Evolutionary conservation across 2,113 vertebrate species (phyloP).

Genomic region (Agapornis roseicollis): DNA sequence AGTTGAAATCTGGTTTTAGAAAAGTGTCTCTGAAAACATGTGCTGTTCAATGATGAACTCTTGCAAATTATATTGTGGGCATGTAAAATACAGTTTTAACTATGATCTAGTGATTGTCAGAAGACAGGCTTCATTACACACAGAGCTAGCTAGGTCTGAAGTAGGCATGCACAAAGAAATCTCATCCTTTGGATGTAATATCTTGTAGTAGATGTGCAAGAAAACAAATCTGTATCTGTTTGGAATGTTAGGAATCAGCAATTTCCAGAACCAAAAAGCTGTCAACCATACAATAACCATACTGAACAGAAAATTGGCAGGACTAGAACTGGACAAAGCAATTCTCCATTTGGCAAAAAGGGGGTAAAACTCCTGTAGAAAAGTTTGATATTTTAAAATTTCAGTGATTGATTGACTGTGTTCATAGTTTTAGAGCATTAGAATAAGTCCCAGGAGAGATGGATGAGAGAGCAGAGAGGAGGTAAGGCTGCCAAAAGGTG

Average conservation of each 20-base stretch:
- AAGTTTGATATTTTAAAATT: slow-evolving; percentile 33
- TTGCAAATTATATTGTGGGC: background rate
- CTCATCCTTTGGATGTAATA: background rate
- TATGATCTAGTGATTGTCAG: background rate
- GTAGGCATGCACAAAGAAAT: background rate
- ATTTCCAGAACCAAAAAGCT: background rate
- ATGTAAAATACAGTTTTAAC: background rate
- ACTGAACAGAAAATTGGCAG: background rate
- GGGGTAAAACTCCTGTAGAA: background rate
- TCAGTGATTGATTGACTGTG: slow-evolving; percentile 29
- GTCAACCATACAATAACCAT: rapidly evolving
- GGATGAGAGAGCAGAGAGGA: slow-evolving; percentile 44
- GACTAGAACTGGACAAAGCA: background rate
- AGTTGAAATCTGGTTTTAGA: background rate
- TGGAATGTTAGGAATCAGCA: background rate
- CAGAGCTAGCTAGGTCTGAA: background rate
- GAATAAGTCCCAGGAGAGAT: slow-evolving; percentile 34
- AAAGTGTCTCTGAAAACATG: background rate
- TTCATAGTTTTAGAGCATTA: background rate
- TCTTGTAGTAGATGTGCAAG: background rate
- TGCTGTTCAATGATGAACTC: background rate
- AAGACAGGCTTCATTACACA: background rate
- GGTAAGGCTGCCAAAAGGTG: slow-evolving; percentile 55
- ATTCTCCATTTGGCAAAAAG: background rate
- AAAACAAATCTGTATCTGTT: background rate